These are phyloP conservation scores for Tetranychus piercei DNA, from an alignment of 2,888 invertebrate species.

Conservation along the genomic window DNA sequence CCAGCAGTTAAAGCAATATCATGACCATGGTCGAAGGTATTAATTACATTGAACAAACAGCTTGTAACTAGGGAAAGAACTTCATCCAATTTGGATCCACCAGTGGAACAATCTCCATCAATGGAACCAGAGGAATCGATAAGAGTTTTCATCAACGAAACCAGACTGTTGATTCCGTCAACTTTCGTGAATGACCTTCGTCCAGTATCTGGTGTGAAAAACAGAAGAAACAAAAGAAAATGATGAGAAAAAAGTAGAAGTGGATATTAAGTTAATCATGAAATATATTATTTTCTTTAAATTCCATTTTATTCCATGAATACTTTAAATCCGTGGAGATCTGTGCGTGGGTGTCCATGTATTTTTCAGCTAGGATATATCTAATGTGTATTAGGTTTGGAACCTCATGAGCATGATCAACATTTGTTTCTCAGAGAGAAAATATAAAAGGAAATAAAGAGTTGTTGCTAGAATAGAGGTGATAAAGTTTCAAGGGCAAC, in stretches of 20 bases:
- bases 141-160: not conserved
- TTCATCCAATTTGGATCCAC: not conserved
- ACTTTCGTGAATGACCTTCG: not conserved
- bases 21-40: not conserved
- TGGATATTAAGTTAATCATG: not conserved
- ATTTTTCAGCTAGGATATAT: no score
- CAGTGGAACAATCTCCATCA: not conserved
- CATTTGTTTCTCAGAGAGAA: no score
- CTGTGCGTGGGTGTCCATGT: no score
- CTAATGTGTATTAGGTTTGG: no score
- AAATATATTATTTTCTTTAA: no score
- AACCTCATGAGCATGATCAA: no score
- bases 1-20: not conserved
- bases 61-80: not conserved
- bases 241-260: not conserved
- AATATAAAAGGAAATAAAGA: no score
- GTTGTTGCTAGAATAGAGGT: no score
- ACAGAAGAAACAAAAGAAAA: not conserved
- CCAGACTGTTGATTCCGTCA: not conserved
- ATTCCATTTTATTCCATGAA: no score
- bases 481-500: no score
- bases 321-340: no score
- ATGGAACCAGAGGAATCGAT: not conserved
- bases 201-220: not conserved
- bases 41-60: conserved; percentile 4